A percentile compares a stretch with the other conserved stretches of the same genome.
These are phyloP conservation scores for Ectemnius continuus DNA, from an alignment of 2,888 invertebrate genomes.

Conservation along the genomic window DNA sequence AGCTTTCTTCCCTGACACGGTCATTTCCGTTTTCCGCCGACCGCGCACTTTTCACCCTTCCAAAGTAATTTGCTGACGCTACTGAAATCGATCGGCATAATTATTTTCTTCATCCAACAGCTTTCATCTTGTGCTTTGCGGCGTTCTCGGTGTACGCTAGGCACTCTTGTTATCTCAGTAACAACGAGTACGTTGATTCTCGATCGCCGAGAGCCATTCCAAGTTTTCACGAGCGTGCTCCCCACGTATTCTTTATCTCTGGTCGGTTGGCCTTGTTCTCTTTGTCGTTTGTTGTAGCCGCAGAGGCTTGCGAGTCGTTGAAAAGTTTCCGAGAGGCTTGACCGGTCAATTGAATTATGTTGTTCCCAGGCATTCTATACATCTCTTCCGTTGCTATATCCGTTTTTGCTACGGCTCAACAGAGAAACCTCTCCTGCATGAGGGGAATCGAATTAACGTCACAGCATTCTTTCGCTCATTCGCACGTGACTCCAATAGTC, in stretches of 20 bases:
- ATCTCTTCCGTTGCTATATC: neutral
- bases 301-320: too few relatives aligned
- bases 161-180: neutral
- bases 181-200: too few relatives aligned
- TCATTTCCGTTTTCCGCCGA: slow-evolving; percentile 24
- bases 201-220: too few relatives aligned
- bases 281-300: too few relatives aligned
- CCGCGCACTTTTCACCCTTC: slow-evolving; percentile 11
- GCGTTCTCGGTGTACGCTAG: slow-evolving; percentile 2
- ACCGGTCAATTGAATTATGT: slow-evolving; percentile 44
- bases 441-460: slow-evolving; percentile 56
- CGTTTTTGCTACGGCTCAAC: neutral
- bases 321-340: slow-evolving; percentile 8
- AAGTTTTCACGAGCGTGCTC: too few relatives aligned
- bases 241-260: neutral
- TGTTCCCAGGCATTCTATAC: neutral
- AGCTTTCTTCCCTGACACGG: slow-evolving; percentile 17
- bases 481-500: slow-evolving; percentile 40
- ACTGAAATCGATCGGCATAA: slow-evolving; percentile 34
- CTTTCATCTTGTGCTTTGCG: neutral
- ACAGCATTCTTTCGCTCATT: slow-evolving; percentile 50
- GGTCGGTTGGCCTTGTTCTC: too few relatives aligned
- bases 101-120: neutral
- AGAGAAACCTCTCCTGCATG: neutral
- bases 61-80: slow-evolving; percentile 39